phyloP scores from a whole-genome alignment of 53 echinoderm and acorn worm genomes.

The Arbacia lixula region DNA sequence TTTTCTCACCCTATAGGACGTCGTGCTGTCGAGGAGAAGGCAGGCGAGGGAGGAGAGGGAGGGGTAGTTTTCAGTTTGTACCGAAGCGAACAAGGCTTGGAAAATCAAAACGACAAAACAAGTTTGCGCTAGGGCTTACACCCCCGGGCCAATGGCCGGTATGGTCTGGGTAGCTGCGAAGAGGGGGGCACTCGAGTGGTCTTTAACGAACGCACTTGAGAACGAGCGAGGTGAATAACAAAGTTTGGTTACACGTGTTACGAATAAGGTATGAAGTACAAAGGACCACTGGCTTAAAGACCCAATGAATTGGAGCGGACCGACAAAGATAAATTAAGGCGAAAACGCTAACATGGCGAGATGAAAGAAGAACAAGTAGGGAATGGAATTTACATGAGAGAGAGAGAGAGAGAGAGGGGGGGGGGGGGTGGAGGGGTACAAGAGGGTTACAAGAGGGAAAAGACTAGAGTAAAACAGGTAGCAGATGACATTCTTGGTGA shows the following conservation, averaged over 20 bases:
- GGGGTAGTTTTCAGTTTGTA: too few species aligned
- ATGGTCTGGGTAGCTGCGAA: background rate
- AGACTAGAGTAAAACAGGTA: too few species aligned
- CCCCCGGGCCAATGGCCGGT: constrained; percentile 35
- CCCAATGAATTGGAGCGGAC: background rate
- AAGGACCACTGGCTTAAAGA: constrained; percentile 22
- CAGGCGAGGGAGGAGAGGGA: too few species aligned
- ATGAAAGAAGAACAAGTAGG: background rate
- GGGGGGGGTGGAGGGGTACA: too few species aligned
- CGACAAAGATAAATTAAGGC: background rate
- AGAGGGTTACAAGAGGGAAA: too few species aligned
- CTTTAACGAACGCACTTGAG: constrained; percentile 38
- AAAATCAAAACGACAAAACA: constrained; percentile 40
- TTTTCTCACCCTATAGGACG: too few species aligned
- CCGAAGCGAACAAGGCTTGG: too few species aligned
- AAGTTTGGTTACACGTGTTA: constrained; percentile 44
- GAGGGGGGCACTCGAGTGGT: constrained; percentile 10
- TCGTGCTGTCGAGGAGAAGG: too few species aligned
- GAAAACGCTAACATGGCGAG: too few species aligned
- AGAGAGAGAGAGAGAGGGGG: too few species aligned
- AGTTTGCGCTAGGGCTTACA: constrained; percentile 51
- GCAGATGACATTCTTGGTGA: too few species aligned
- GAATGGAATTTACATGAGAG: too few species aligned
- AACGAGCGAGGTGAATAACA: constrained; percentile 35
- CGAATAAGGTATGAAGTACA: constrained; percentile 22